Percentiles rank a stretch among this genome's conserved stretches.
These are phyloP conservation scores for Andrena flavipes DNA, from an alignment of 2,888 invertebrate genomes.

Conservation along the genomic window DNA sequence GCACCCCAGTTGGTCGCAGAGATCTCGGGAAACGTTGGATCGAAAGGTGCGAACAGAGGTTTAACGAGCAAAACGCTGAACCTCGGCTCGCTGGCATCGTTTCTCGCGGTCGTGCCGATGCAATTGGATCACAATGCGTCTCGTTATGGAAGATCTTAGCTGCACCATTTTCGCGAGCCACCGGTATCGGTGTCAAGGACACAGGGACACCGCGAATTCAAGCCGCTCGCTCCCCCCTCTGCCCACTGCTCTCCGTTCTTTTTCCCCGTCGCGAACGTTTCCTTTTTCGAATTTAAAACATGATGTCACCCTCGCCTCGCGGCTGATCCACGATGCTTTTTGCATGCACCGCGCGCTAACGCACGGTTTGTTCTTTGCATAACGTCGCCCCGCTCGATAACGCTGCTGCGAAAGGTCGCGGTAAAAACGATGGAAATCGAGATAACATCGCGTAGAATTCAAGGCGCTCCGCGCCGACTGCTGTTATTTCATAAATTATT, in stretches of 20 bases:
- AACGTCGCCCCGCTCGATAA: constrained; percentile 16
- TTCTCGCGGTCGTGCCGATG: constrained; percentile 10
- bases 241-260: constrained; percentile 31
- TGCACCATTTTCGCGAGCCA: constrained; percentile 60
- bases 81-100: neutral
- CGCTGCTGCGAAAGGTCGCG: constrained; percentile 21
- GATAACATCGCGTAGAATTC: constrained; percentile 16
- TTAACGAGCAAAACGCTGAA: neutral
- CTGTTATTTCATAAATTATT: constrained; percentile 30
- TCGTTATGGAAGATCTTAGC: constrained; percentile 56
- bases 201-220: constrained; percentile 49
- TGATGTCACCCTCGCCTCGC: constrained; percentile 73
- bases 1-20: no score
- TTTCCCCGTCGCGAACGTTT: constrained; percentile 65
- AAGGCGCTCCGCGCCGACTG: neutral
- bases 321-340: constrained; percentile 45
- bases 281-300: constrained; percentile 75
- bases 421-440: constrained; percentile 19
- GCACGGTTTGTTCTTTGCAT: constrained; percentile 37
- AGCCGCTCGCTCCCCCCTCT: neutral
- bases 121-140: constrained; percentile 58
- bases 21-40: no score
- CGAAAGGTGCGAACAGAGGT: no score
- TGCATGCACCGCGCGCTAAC: constrained; percentile 28
- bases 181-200: constrained; percentile 71